Evolutionary conservation across 2,888 invertebrate species (phyloP).

Genomic region (Chydorus sphaericus): DNA sequence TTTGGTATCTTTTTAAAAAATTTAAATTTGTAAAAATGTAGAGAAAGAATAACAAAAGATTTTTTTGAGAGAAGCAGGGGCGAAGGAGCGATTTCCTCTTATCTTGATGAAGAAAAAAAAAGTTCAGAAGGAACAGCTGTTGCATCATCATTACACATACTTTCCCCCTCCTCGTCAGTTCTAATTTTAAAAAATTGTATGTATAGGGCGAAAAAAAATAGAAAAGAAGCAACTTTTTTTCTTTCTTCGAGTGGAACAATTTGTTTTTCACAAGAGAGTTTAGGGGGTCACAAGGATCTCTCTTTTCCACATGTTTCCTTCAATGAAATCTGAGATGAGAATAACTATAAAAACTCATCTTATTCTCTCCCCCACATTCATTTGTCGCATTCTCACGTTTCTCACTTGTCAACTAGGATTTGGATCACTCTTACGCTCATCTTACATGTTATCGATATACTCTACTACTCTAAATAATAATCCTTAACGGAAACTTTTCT

Average conservation of each 20-base stretch:
- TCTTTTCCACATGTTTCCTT: too few relatives aligned
- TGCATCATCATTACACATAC: slow-evolving; percentile 5
- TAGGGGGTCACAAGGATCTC: too few relatives aligned
- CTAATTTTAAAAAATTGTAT: slow-evolving; percentile 1
- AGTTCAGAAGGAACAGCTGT: neutral
- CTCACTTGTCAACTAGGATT: slow-evolving; percentile 8
- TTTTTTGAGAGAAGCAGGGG: neutral
- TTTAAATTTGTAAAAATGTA: too few relatives aligned
- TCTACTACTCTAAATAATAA: too few relatives aligned
- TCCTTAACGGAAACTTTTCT: too few relatives aligned
- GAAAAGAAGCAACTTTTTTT: too few relatives aligned
- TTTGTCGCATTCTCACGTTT: slow-evolving; percentile 1
- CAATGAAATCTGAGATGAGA: neutral
- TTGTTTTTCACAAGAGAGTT: too few relatives aligned
- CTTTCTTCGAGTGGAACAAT: too few relatives aligned
- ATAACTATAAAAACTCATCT: neutral
- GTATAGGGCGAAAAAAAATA: neutral
- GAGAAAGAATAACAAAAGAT: too few relatives aligned
- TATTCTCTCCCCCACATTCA: neutral
- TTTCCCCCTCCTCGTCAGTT: neutral
- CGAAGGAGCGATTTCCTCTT: neutral
- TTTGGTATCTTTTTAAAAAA: too few relatives aligned
- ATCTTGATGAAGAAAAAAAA: neutral
- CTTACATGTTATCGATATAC: too few relatives aligned
- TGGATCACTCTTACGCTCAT: too few relatives aligned